Evolutionary conservation across 2,797 vertebrate species (phyloP).

Genomic region (Saguinus oedipus): DNA sequence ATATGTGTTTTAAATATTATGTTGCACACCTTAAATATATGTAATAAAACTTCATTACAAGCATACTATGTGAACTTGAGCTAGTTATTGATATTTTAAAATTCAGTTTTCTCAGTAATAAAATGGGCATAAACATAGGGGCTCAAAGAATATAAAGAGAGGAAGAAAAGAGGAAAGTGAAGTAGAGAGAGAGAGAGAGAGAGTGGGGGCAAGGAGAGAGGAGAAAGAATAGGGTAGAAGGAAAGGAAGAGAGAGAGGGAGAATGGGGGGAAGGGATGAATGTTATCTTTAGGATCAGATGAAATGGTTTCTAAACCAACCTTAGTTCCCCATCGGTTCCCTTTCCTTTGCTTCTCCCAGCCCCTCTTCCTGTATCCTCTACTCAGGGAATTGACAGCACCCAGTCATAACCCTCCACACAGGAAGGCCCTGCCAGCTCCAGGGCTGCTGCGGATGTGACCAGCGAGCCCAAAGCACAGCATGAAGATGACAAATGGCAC

Average conservation of each 20-base stretch:
- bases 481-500: background rate
- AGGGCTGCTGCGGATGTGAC: background rate
- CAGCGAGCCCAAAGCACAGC: background rate
- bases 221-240: too few relatives aligned
- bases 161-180: background rate
- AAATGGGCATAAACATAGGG: background rate
- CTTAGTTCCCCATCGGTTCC: background rate
- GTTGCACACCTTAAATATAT: background rate
- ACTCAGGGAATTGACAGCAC: background rate
- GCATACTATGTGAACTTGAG: background rate
- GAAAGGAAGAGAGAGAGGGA: background rate
- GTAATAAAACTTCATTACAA: background rate
- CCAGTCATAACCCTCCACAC: background rate
- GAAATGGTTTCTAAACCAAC: background rate
- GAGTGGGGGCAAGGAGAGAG: background rate
- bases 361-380: background rate
- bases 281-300: background rate
- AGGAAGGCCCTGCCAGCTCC: background rate
- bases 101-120: background rate
- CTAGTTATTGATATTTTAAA: background rate
- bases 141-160: background rate
- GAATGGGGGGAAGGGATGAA: fast-evolving
- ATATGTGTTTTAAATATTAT: background rate
- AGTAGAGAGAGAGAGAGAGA: background rate
- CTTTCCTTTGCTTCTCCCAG: background rate